Percentiles rank a stretch among this genome's conserved stretches.
Conservation (phyloP, 2,888 invertebrate species). For the Tetragonisca angustula region DNA sequence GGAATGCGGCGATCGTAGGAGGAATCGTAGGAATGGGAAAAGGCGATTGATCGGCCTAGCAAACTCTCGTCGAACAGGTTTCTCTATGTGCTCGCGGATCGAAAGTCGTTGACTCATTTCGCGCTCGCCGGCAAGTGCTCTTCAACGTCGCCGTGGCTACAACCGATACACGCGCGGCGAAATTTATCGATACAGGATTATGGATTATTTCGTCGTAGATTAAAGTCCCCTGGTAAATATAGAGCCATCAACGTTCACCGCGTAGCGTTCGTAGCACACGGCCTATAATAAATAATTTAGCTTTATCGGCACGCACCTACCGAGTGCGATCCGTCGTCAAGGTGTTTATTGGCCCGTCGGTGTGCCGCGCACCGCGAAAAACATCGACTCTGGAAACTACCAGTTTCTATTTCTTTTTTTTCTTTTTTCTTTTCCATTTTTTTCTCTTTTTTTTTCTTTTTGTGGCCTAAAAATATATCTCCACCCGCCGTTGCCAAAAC, state of each 20-base stretch:
- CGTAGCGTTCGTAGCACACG: constrained; percentile 29
- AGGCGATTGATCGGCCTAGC: constrained; percentile 68
- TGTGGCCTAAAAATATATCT: neutral
- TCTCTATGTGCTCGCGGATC: constrained; percentile 69
- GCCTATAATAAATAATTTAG: constrained; percentile 60
- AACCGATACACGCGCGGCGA: constrained; percentile 43
- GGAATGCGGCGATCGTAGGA: constrained; percentile 68
- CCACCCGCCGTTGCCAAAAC: neutral
- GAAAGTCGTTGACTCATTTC: constrained; percentile 80
- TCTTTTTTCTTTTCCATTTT: no score
- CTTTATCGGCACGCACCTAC: constrained; percentile 51
- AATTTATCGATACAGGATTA: constrained; percentile 69
- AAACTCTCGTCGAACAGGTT: constrained; percentile 71
- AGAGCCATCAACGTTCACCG: constrained; percentile 63
- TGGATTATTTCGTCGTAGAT: constrained; percentile 68
- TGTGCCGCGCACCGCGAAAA: constrained; percentile 25
- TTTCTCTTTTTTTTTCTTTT: no score
- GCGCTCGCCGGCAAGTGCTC: constrained; percentile 63
- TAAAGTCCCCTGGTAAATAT: constrained; percentile 63
- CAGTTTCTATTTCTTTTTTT: neutral
- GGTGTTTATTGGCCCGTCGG: constrained; percentile 33
- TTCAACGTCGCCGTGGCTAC: constrained; percentile 41
- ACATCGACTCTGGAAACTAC: constrained; percentile 21
- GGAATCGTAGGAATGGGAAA: constrained; percentile 68
- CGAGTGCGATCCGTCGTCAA: constrained; percentile 42